Evolutionary conservation across 2,797 vertebrate genomes (phyloP).

Genomic region (Aplochiton taeniatus): DNA sequence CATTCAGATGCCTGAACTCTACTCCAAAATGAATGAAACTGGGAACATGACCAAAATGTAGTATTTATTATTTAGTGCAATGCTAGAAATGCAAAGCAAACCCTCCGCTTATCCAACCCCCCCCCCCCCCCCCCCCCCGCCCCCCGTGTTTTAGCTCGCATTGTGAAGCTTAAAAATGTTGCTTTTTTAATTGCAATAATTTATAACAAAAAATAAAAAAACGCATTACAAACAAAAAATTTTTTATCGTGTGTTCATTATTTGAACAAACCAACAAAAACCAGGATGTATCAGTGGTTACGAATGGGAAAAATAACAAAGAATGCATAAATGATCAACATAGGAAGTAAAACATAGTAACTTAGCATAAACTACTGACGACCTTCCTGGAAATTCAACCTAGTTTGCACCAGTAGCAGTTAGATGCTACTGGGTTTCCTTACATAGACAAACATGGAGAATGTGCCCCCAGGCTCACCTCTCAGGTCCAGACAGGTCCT

Average conservation of each 20-base stretch:
- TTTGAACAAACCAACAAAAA: background rate
- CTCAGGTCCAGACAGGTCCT: conserved; percentile 43
- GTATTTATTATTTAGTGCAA: conserved; percentile 63
- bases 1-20: conserved; percentile 32
- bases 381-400: too few relatives aligned
- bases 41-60: conserved; percentile 1
- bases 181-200: conserved; percentile 49
- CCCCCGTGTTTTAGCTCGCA: conserved; percentile 51
- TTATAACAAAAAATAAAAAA: conserved; percentile 42
- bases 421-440: conserved; percentile 25
- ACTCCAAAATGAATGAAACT: conserved; percentile 44
- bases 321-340: too few relatives aligned
- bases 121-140: too few relatives aligned
- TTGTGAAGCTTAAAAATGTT: conserved; percentile 31
- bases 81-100: conserved; percentile 29
- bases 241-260: background rate
- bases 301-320: too few relatives aligned
- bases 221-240: background rate
- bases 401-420: background rate
- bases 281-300: too few relatives aligned
- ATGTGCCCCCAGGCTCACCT: conserved; percentile 9
- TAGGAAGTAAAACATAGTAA: too few relatives aligned
- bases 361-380: too few relatives aligned
- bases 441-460: conserved; percentile 17
- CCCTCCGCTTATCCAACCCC: conserved; percentile 38